phyloP scores from a whole-genome alignment of 2,888 invertebrate species.

The Ophion obscuratus region DNA sequence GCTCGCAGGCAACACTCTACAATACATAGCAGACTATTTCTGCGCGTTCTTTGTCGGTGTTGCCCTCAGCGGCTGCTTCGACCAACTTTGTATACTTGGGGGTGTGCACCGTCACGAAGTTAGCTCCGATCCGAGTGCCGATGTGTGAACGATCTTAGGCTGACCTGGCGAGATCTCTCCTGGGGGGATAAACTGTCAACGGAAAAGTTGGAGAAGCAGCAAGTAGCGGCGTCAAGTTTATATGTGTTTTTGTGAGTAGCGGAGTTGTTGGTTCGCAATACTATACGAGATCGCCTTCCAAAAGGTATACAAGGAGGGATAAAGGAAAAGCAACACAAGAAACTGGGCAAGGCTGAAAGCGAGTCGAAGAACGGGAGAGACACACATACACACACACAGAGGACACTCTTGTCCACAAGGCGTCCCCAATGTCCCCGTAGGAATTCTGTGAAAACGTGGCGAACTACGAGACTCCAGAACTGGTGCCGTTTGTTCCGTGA shows the following conservation, averaged over 20 bases:
- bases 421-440: constrained; percentile 34
- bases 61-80: neutral
- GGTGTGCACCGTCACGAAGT: constrained; percentile 42
- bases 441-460: constrained; percentile 52
- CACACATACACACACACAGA: neutral
- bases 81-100: neutral
- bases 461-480: constrained; percentile 52
- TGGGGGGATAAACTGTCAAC: constrained; percentile 47
- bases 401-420: neutral
- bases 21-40: neutral
- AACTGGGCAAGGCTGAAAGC: constrained; percentile 11
- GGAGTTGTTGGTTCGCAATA: neutral
- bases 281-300: neutral
- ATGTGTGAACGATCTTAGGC: constrained; percentile 12
- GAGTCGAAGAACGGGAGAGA: constrained; percentile 4
- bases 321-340: constrained; percentile 13
- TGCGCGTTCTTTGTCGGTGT: neutral
- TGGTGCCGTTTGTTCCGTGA: constrained; percentile 67
- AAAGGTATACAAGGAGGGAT: constrained; percentile 10
- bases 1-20: neutral
- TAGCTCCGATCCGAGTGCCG: constrained; percentile 14
- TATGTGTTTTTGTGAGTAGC: neutral
- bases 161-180: constrained; percentile 38
- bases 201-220: constrained; percentile 56
- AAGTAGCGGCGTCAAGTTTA: neutral